These are phyloP conservation scores for Atethmia centrago DNA, from an alignment of 2,888 invertebrate species.

Conservation along the genomic window DNA sequence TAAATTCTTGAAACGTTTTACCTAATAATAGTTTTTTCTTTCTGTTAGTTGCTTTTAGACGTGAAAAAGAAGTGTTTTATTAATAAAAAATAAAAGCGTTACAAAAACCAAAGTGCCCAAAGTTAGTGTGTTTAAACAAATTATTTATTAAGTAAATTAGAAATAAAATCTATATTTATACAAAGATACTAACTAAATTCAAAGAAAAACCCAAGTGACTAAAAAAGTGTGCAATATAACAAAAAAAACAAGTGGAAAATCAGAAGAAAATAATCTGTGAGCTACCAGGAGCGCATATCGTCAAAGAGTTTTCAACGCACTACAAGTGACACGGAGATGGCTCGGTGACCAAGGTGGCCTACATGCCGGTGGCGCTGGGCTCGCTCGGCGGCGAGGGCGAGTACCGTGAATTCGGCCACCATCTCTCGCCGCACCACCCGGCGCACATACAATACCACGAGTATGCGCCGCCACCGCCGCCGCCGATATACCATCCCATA, in stretches of 20 bases:
- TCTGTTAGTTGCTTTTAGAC: slow-evolving; percentile 43
- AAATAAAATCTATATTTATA: slow-evolving; percentile 27
- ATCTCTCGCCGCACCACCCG: slow-evolving; percentile 88
- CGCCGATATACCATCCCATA: slow-evolving; percentile 85
- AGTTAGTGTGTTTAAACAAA: slow-evolving; percentile 65
- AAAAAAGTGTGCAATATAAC: slow-evolving; percentile 20
- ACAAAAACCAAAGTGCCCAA: slow-evolving; percentile 81
- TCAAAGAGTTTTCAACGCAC: slow-evolving; percentile 39
- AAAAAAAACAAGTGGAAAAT: slow-evolving; percentile 11
- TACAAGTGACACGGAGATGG: slow-evolving; percentile 76
- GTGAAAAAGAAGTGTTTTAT: slow-evolving; percentile 49
- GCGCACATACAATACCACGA: slow-evolving; percentile 86
- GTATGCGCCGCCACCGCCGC: slow-evolving; percentile 91
- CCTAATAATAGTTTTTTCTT: slow-evolving; percentile 41
- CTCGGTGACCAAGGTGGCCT: slow-evolving; percentile 92
- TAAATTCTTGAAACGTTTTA: slow-evolving; percentile 68
- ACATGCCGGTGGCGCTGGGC: slow-evolving; percentile 92
- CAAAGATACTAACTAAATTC: slow-evolving; percentile 3
- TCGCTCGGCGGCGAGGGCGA: slow-evolving; percentile 92
- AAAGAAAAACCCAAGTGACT: slow-evolving; percentile 9
- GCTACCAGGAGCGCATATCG: slow-evolving; percentile 71
- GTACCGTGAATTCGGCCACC: slow-evolving; percentile 88
- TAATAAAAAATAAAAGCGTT: slow-evolving; percentile 45
- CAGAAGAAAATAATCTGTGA: slow-evolving; percentile 25
- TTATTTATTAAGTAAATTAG: slow-evolving; percentile 47